A percentile compares a stretch with the other conserved stretches of the same genome.
Conservation (phyloP, 2,113 vertebrate genomes). For the Martes martes region DNA sequence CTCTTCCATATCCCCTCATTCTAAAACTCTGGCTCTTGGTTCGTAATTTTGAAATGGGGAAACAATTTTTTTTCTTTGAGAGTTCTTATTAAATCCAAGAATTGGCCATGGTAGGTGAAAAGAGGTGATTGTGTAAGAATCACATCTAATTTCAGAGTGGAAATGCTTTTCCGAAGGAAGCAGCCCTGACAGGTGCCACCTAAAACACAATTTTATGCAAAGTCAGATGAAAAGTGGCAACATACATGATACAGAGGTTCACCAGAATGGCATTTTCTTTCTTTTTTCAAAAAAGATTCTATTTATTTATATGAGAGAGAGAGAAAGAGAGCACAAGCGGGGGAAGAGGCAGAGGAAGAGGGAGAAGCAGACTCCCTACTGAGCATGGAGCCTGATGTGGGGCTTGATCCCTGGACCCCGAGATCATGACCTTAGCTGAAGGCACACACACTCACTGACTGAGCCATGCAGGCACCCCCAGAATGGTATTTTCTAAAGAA, state of each 20-base stretch:
- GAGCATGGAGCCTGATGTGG: background rate
- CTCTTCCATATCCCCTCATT: background rate
- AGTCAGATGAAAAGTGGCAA: background rate
- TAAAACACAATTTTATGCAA: background rate
- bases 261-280: background rate
- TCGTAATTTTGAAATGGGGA: background rate
- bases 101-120: background rate
- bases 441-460: background rate
- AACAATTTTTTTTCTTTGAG: background rate
- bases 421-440: background rate
- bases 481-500: background rate
- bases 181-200: background rate
- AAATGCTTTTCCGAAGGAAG: background rate
- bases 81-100: background rate
- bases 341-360: background rate
- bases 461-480: background rate
- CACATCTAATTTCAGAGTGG: background rate
- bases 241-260: background rate
- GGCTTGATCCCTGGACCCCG: background rate
- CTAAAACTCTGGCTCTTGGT: background rate
- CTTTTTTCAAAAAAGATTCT: background rate
- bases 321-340: background rate
- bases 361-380: background rate
- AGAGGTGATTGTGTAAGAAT: background rate
- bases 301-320: background rate